These are phyloP conservation scores for Hemithea aestivaria DNA, from an alignment of 2,888 invertebrate species.

Conservation along the genomic window DNA sequence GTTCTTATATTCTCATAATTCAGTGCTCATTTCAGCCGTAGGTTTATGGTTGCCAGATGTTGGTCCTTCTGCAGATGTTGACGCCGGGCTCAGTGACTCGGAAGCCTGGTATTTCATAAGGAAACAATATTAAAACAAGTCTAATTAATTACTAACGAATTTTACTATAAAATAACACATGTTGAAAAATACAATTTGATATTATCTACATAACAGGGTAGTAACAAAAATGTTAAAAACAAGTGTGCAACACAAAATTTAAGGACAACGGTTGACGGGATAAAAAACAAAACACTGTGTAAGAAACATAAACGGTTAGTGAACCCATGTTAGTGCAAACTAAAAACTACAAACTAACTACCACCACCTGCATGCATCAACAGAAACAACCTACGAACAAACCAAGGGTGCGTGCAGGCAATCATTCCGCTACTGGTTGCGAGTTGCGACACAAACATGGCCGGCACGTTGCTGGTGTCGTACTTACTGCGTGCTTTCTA, in stretches of 20 bases:
- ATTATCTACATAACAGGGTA: no score
- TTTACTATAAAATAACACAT: no score
- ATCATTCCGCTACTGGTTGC: conserved; percentile 65
- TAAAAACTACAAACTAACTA: conserved; percentile 36
- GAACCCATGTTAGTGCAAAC: conserved; percentile 49
- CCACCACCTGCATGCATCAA: conserved; percentile 57
- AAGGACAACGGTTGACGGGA: no score
- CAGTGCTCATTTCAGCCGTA: conserved; percentile 84
- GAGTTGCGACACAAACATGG: conserved; percentile 59
- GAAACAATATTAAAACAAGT: conserved; percentile 9
- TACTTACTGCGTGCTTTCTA: conserved; percentile 80
- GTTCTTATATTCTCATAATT: conserved; percentile 66
- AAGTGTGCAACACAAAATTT: no score
- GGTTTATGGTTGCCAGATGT: conserved; percentile 47
- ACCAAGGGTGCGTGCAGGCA: conserved; percentile 67
- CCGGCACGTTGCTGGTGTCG: conserved; percentile 42
- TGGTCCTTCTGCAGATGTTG: conserved; percentile 38
- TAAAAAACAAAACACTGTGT: conserved; percentile 18
- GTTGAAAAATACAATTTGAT: no score
- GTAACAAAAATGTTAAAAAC: no score
- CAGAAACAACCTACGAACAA: conserved; percentile 43
- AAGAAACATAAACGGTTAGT: conserved; percentile 27
- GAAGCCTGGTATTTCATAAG: conserved; percentile 52
- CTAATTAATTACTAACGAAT: no score
- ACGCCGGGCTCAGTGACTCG: conserved; percentile 66